Evolutionary conservation across 2,113 vertebrate species (phyloP), one percentile per base, ranked within the genome.

Genomic region (Irena cyanogastra): DNA sequence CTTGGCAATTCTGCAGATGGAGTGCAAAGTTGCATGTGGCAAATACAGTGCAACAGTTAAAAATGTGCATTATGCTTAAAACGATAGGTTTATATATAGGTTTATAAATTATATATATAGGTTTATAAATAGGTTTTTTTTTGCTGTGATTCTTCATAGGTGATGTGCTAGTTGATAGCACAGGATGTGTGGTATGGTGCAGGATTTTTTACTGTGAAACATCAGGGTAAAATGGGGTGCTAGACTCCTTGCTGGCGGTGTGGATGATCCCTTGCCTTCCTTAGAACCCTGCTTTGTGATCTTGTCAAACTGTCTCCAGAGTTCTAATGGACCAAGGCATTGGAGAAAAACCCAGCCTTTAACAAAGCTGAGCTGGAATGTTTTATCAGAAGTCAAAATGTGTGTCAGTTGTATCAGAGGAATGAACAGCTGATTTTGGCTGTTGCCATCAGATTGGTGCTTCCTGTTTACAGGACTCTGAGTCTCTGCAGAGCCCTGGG

Each of bases 401-500:
- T 83, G 60, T 6, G 5, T 95, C 87, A 74, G 21, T 87, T 89
- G 31, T 68, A 5, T 68, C 94, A 79, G 83, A 60, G 84, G 59
- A 47, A 39, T 53, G 90, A 86, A 79, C 86, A 96, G 92, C 87
- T 94, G 76, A 97, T 95, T 89, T 95, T 97, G 86, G 87, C 94
- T 89, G 93, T 89, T 81, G 89, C 85, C 53, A 85, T 93, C 50
- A 52, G 60, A 39, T 93, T 59, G 80, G 42, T 86, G 70, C 96
- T 97, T 98, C 92, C 96, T 97, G 87, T 98, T 98, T 97, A 96
- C 70, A 81, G 53, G 91, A 83, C 31, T 94, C 70, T 1, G 16
- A 64, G 39, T 92, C 50, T 96, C 91, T n/a, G 44, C 66, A 87
- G 93, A 94, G 59, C 42, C 69, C 91, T 90, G 65, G 78, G 93